Percentiles rank a stretch among this genome's conserved stretches.
Conservation (phyloP, 2,888 invertebrate species). For the Lithodes maja region DNA sequence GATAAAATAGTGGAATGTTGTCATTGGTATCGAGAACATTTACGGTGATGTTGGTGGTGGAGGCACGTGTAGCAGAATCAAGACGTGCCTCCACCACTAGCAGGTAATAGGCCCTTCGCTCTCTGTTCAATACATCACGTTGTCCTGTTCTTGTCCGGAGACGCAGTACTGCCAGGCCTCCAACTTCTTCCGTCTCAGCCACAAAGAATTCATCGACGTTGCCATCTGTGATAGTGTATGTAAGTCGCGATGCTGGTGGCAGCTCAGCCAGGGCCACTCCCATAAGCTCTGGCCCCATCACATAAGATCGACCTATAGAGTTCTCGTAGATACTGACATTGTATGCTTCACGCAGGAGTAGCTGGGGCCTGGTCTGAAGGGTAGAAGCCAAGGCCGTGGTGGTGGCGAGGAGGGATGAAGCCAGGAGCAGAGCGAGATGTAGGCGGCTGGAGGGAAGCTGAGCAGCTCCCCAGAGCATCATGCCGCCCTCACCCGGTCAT, state of each 20-base stretch:
- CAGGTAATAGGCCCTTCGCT: constrained; percentile 88
- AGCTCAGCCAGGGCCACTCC: constrained; percentile 81
- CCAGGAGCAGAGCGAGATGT: constrained; percentile 9
- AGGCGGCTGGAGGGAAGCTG: constrained; percentile 6
- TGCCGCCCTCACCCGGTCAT: constrained; percentile 57
- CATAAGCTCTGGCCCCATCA: constrained; percentile 84
- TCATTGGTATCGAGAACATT: constrained; percentile 90
- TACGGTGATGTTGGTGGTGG: constrained; percentile 80
- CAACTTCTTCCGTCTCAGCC: constrained; percentile 90
- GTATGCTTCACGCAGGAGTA: constrained; percentile 84
- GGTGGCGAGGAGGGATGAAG: constrained; percentile 23
- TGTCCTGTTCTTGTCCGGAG: constrained; percentile 91
- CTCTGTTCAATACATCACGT: constrained; percentile 93
- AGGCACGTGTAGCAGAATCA: background rate
- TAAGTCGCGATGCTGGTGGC: constrained; percentile 77
- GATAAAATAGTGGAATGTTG: constrained; percentile 94
- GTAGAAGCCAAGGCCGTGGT: background rate
- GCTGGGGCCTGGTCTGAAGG: background rate
- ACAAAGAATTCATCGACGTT: constrained; percentile 94
- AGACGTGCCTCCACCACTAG: constrained; percentile 82
- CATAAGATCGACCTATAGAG: constrained; percentile 90
- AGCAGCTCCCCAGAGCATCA: constrained; percentile 36
- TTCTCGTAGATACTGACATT: constrained; percentile 95
- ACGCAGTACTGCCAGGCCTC: constrained; percentile 95
- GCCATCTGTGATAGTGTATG: constrained; percentile 90